A percentile compares a stretch with the other conserved stretches of the same genome.
phyloP scores from a whole-genome alignment of 92 coral and sea anemone species.

The Desmophyllum pertusum region DNA sequence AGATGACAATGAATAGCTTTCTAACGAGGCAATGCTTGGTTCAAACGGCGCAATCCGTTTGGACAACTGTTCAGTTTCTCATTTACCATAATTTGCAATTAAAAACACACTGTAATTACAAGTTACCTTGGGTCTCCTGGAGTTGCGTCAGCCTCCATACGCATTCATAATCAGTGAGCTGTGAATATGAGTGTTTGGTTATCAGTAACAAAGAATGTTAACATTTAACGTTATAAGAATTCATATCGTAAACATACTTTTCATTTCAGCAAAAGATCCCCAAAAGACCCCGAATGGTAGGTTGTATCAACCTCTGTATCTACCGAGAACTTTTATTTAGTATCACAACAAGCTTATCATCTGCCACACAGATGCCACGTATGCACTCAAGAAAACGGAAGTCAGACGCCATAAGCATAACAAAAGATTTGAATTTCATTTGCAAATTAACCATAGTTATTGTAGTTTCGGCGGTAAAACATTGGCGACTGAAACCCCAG shows the following conservation, averaged over 20 bases:
- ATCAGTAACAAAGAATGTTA: background rate
- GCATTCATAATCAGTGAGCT: background rate
- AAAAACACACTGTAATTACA: background rate
- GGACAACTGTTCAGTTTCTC: background rate
- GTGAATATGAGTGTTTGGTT: background rate
- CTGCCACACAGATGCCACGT: background rate
- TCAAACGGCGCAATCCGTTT: background rate
- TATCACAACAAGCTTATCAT: background rate
- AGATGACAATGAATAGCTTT: background rate
- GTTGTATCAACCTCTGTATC: background rate
- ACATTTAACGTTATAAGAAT: background rate
- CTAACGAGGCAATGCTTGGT: background rate
- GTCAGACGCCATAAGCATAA: background rate
- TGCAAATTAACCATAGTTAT: background rate
- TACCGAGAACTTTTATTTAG: background rate
- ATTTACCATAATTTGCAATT: background rate
- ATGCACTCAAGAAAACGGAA: background rate
- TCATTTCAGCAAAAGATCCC: background rate
- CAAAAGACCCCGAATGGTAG: background rate
- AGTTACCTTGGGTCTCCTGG: background rate
- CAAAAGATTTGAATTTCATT: slow-evolving; percentile 1
- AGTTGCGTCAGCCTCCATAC: background rate
- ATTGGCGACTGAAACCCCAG: background rate
- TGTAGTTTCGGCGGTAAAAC: background rate
- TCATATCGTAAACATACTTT: background rate